Percentiles rank a stretch among this genome's conserved stretches.
phyloP scores from a whole-genome alignment of 2,113 vertebrate species.

The Mohoua ochrocephala region DNA sequence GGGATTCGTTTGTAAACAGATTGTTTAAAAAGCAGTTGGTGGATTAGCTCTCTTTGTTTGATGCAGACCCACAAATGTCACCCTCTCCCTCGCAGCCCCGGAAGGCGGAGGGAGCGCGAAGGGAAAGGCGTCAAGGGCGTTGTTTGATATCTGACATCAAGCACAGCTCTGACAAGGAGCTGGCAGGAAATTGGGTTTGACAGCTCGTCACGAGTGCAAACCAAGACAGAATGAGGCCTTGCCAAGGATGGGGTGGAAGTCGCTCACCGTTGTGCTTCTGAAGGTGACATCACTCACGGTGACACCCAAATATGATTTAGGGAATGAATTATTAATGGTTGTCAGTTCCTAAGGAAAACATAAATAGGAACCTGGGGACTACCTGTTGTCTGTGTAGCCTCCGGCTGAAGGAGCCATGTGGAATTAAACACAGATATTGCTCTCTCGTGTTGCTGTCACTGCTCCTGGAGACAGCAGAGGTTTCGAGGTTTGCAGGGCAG shows the following conservation, averaged over 20 bases:
- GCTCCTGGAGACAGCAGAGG: background rate
- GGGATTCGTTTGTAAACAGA: slow-evolving; percentile 37
- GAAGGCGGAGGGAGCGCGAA: background rate
- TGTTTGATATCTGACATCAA: slow-evolving; percentile 24
- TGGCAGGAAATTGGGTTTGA: slow-evolving; percentile 50
- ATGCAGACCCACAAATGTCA: background rate
- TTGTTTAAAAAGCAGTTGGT: slow-evolving; percentile 2
- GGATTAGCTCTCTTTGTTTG: background rate
- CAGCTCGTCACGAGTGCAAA: background rate
- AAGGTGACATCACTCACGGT: slow-evolving; percentile 25
- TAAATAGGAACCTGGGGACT: background rate
- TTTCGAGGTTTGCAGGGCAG: background rate
- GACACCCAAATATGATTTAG: slow-evolving; percentile 18
- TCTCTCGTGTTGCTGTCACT: background rate
- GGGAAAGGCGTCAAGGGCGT: background rate
- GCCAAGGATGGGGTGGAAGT: background rate
- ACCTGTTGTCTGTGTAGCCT: background rate
- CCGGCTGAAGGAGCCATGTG: background rate
- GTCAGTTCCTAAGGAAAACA: background rate
- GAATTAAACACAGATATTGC: background rate
- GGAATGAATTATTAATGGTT: slow-evolving; percentile 48
- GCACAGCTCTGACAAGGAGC: slow-evolving; percentile 41
- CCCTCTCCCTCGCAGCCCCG: background rate
- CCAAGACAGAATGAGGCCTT: slow-evolving; percentile 64
- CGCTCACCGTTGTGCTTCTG: background rate